Evolutionary conservation across 2,888 invertebrate species (phyloP).

Genomic region (Rhamphomyia laevipes): DNA sequence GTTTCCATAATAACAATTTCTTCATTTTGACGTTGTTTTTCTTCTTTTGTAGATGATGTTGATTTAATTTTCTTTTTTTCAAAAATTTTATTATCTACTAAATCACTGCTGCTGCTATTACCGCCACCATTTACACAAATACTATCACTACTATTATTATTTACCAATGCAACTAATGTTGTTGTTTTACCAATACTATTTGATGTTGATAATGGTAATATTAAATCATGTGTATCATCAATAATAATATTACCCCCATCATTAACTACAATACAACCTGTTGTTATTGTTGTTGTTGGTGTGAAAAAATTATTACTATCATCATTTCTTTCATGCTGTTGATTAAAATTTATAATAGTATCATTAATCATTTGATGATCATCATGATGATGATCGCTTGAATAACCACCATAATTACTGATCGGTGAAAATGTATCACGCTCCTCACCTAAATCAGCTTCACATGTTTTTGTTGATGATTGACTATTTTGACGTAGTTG

Average conservation of each 20-base stretch:
- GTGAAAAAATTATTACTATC: neutral
- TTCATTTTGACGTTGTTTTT: constrained; percentile 50
- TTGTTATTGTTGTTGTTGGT: constrained; percentile 1
- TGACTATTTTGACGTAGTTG: constrained; percentile 20
- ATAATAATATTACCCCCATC: neutral
- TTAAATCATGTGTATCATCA: neutral
- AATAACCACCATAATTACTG: constrained; percentile 25
- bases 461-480: constrained; percentile 31
- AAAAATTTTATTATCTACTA: constrained; percentile 15
- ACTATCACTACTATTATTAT: neutral
- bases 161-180: neutral
- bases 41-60: constrained; percentile 39
- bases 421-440: constrained; percentile 36
- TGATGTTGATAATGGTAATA: neutral
- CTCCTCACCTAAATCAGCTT: constrained; percentile 32
- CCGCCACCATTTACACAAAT: neutral
- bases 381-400: constrained; percentile 16
- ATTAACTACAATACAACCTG: too few species aligned
- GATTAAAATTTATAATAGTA: neutral
- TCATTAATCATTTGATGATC: neutral
- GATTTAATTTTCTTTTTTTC: constrained; percentile 15
- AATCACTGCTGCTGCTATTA: constrained; percentile 1
- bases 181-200: neutral
- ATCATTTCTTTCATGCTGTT: constrained; percentile 4
- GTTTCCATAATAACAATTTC: constrained; percentile 50